Base-by-base conservation (phyloP, 2,888 invertebrate species). In the Meghimatium bilineatum region DNA sequence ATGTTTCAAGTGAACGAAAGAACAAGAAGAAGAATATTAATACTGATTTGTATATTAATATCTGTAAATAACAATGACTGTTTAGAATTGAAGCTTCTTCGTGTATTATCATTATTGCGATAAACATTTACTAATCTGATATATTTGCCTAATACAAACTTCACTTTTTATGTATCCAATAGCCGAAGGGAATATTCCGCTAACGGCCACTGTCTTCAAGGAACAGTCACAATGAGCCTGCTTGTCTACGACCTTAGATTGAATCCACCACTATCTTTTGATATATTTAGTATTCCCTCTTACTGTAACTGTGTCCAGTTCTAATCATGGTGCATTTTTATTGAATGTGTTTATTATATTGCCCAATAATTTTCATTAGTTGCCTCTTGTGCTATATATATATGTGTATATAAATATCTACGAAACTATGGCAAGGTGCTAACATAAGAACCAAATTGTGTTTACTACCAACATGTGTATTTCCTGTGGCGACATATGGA, bases 161-260 rank as follows among this genome's bases (percentile, higher is more conserved):
- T 52, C 34, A 38, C 6, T 52, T 8, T 29, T 76, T 76, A 1
- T 20, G 14, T n/a, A 29, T 32, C 34, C 38, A 3, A 34, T 63
- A 74, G 81, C 0, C 0, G 38, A 20, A 20, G 32, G 0, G 56
- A 26, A 26, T 81, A 81, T 23, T 67, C 60, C 1, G 20, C 60
- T 1, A 36, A 81, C 26, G 81, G 81, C 17, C 72, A 81, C 63
- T 81, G 81, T 29, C 60, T 74, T 1, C 81, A 81, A 29, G 81
- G 81, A 1, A 44, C 81, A 17, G 63, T 63, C 3, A 63, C 74
- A 6, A 38, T 81, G 60, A 74, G 63, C 63, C 26, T 81, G 14
- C 81, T 81, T 36, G 38, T 74, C 26, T 74, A 74, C 44, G 72
- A 81, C 29, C 26, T 63, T 32, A 74, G 56, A 10, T 52, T 56